phyloP scores from a whole-genome alignment of 2,113 vertebrate species.

The Oncorhynchus masou region DNA sequence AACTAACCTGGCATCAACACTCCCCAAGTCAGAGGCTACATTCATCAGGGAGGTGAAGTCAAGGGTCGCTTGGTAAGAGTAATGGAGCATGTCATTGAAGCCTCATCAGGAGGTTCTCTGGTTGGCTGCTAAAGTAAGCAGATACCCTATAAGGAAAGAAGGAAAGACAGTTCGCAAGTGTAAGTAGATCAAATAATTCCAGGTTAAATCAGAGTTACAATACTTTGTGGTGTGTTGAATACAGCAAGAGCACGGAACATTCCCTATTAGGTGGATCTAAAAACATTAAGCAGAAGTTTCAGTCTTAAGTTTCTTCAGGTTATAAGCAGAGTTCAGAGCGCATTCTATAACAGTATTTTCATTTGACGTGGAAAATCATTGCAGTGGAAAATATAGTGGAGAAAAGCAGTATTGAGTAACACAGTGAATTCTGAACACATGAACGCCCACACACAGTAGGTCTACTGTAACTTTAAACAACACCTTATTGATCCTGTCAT shows the following conservation, averaged over 20 bases:
- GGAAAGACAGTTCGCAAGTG: no score
- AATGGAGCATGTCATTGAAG: constrained; percentile 64
- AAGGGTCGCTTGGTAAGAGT: constrained; percentile 48
- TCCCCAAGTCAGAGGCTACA: not conserved
- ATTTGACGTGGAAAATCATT: no score
- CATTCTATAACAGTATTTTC: no score
- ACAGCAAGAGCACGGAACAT: no score
- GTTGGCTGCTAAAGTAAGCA: not conserved
- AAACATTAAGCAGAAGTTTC: no score
- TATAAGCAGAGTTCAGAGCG: not conserved
- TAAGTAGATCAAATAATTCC: no score
- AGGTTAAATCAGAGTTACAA: no score
- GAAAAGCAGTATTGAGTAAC: not conserved
- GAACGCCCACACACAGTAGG: not conserved
- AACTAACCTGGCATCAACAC: not conserved
- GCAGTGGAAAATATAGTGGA: not conserved
- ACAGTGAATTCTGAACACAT: not conserved
- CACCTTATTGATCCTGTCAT: no score
- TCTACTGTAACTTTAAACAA: no score
- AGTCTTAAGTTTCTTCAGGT: not conserved
- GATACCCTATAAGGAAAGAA: not conserved
- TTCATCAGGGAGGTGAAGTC: constrained; percentile 40
- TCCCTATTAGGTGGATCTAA: no score
- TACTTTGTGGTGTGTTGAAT: no score
- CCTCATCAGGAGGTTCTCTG: constrained; percentile 10